phyloP scores from a whole-genome alignment of 2,113 vertebrate genomes.

The Chunga burmeisteri region DNA sequence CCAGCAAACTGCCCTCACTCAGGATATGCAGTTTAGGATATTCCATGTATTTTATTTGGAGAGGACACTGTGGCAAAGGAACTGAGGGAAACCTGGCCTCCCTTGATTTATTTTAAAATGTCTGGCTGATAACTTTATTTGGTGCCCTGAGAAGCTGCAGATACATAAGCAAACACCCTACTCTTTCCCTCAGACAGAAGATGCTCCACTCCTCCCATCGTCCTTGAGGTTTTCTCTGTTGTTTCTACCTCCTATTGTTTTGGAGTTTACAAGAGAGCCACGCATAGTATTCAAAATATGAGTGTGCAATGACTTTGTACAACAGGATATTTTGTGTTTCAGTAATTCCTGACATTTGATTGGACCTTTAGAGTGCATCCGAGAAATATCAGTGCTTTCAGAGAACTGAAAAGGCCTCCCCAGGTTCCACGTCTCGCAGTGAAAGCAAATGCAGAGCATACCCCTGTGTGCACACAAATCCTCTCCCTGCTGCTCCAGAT shows the following conservation, averaged over 20 bases:
- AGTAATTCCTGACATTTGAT: background rate
- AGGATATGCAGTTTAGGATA: background rate
- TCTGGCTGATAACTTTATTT: background rate
- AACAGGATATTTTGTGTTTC: background rate
- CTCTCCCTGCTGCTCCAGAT: background rate
- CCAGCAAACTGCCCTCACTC: background rate
- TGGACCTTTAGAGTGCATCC: background rate
- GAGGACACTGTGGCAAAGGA: background rate
- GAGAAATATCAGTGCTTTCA: background rate
- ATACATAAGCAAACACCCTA: background rate
- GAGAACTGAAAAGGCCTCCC: background rate
- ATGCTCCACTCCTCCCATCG: background rate
- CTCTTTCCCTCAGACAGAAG: background rate
- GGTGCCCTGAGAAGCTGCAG: background rate
- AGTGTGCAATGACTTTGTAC: accelerated
- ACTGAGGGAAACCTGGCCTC: background rate
- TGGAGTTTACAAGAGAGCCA: background rate
- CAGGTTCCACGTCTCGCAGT: accelerated
- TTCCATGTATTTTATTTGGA: accelerated
- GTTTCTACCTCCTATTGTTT: background rate
- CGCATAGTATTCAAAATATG: accelerated
- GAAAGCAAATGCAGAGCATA: accelerated
- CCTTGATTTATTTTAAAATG: background rate
- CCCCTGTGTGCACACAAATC: accelerated
- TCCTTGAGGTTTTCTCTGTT: background rate